Evolutionary conservation across 2,113 vertebrate genomes (phyloP), one percentile per base, ranked within the genome.

Genomic region (Prionailurus viverrinus): DNA sequence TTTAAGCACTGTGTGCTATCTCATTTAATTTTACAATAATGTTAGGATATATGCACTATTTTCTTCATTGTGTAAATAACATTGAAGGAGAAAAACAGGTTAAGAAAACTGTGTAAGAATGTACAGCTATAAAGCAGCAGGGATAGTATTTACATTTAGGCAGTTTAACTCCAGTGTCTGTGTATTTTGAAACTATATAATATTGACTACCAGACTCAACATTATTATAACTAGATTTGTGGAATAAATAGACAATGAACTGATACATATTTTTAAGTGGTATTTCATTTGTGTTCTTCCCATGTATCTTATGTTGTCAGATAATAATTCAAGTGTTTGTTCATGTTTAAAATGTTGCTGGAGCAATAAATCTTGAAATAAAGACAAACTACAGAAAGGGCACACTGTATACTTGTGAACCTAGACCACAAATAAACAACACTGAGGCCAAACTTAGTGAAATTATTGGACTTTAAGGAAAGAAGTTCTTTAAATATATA

Each of bases 221-320:
- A 48, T 48, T 89, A 9, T 1, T 76, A 15, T 84, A 65, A 90
- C 5, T 80, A 82, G 3, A 21, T 95, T 74, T 89, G 86, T 68
- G 88, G 36, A 97, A 96, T 71, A n/a, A 97, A 27, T 14, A 97
- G 23, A 93, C 36, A 89, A 91, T 16, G 10, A 68, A 5, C 11
- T 97, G 23, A 63, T 97, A 96, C 23, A 97, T 98, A 23, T 29
- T 96, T 98, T 97, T 89, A 83, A 55, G 91, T 91, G 16, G 16
- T 80, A 83, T 95, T 23, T 33, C 15, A 93, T 89, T 92, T 92
- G 41, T 96, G 81, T 89, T 97, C 96, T 95, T 96, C 65, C 10
- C 53, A 93, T 71, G 19, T 51, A 82, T 71, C 23, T 61, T 95
- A 84, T 81, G 7, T 55, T 98, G 66, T 92, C 48, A 98, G 93